These are phyloP conservation scores for Matsumyia berberina DNA, from an alignment of 2,888 invertebrate genomes.

Conservation along the genomic window DNA sequence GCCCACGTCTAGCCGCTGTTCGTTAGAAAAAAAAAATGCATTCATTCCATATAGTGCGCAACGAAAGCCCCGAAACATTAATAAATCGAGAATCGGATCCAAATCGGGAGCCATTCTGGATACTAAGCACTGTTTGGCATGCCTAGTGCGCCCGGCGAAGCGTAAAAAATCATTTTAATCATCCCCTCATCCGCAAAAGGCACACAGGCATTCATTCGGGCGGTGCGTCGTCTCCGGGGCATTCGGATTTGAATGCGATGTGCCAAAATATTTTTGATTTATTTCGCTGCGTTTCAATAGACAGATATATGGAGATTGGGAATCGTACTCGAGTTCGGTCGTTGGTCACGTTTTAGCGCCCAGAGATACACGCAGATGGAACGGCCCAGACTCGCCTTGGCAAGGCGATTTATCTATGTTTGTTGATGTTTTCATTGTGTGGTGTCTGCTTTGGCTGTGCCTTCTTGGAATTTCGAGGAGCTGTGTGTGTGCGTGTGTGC, in stretches of 20 bases:
- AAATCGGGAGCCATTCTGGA: constrained; percentile 1
- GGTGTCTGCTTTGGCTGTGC: constrained; percentile 3
- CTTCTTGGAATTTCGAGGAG: constrained; percentile 62
- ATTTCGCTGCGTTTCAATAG: constrained; percentile 64
- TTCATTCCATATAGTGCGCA: constrained; percentile 12
- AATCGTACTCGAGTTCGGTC: constrained; percentile 30
- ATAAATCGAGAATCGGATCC: neutral
- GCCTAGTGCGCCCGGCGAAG: constrained; percentile 3
- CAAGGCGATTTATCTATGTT: constrained; percentile 33
- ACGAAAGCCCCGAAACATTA: constrained; percentile 5
- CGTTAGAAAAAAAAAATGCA: neutral
- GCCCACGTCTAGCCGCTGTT: neutral
- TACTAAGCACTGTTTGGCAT: constrained; percentile 12
- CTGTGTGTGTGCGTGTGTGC: no score
- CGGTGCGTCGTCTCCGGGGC: neutral
- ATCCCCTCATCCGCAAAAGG: constrained; percentile 30
- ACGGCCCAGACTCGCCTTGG: constrained; percentile 39
- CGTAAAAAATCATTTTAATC: constrained; percentile 42
- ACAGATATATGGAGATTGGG: neutral
- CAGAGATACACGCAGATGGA: constrained; percentile 1
- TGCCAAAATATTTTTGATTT: constrained; percentile 68
- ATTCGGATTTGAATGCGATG: constrained; percentile 22
- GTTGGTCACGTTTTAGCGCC: constrained; percentile 59
- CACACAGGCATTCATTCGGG: neutral
- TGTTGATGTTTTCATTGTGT: constrained; percentile 60